Percentiles rank a stretch among this genome's conserved stretches.
phyloP scores from a whole-genome alignment of 2,113 vertebrate species.

The Morone saxatilis region DNA sequence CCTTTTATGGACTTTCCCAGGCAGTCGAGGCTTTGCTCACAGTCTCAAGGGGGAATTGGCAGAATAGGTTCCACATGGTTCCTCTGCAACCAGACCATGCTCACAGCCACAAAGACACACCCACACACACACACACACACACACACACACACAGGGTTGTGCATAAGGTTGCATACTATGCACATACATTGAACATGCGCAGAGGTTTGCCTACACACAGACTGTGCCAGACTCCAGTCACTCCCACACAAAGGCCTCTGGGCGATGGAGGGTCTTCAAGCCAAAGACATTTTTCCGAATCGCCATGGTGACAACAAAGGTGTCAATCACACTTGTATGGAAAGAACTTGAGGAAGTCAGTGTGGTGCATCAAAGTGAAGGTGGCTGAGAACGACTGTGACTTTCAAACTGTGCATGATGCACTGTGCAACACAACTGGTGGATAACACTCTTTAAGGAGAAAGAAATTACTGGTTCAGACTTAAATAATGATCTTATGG shows the following conservation, averaged over 20 bases:
- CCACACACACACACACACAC: slow-evolving; percentile 45
- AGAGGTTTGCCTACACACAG: slow-evolving; percentile 28
- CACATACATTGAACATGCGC: slow-evolving; percentile 47
- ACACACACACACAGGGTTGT: slow-evolving; percentile 41
- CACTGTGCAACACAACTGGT: neutral
- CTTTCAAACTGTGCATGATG: neutral
- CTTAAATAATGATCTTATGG: neutral
- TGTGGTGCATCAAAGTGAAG: neutral
- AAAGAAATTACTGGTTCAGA: neutral
- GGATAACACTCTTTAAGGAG: neutral
- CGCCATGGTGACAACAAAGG: slow-evolving; percentile 35
- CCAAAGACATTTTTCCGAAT: slow-evolving; percentile 45
- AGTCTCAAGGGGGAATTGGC: slow-evolving; percentile 86
- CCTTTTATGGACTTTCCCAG: slow-evolving; percentile 89
- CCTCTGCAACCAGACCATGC: slow-evolving; percentile 69
- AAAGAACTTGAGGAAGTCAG: neutral
- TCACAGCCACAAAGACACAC: slow-evolving; percentile 54
- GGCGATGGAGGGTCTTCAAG: slow-evolving; percentile 61
- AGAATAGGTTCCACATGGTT: slow-evolving; percentile 90
- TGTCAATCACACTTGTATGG: slow-evolving; percentile 50
- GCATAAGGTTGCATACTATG: slow-evolving; percentile 41
- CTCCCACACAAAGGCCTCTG: slow-evolving; percentile 63
- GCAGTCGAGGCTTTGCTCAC: slow-evolving; percentile 78
- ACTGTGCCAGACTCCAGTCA: slow-evolving; percentile 60
- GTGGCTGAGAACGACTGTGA: neutral